These are phyloP conservation scores for Parnassius smintheus DNA, from an alignment of 2,888 invertebrate genomes.

Conservation along the genomic window DNA sequence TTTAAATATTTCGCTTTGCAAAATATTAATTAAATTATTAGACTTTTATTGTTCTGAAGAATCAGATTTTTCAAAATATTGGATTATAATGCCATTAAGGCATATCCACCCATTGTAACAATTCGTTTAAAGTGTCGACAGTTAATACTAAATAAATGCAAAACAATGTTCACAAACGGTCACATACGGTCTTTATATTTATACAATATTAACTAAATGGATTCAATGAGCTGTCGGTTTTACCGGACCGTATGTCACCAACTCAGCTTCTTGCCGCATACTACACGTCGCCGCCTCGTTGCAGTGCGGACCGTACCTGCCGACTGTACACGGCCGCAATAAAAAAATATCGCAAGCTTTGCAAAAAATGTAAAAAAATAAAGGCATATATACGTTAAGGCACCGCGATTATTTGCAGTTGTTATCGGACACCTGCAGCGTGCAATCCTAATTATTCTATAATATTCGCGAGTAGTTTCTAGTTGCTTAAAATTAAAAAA, in stretches of 20 bases:
- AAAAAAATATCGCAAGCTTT: conserved; percentile 27
- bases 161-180: too few relatives aligned
- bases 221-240: not conserved
- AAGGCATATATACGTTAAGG: conserved; percentile 17
- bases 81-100: too few relatives aligned
- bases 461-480: not conserved
- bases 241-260: conserved; percentile 3
- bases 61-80: too few relatives aligned
- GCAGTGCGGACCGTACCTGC: conserved; percentile 20
- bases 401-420: conserved; percentile 15
- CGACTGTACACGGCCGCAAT: conserved; percentile 15
- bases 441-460: not conserved
- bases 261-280: conserved; percentile 11
- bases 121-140: too few relatives aligned
- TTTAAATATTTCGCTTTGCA: too few relatives aligned
- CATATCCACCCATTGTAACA: too few relatives aligned
- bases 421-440: conserved; percentile 12
- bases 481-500: conserved; percentile 1
- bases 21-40: too few relatives aligned
- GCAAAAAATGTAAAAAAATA: conserved; percentile 26
- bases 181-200: too few relatives aligned
- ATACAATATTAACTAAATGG: too few relatives aligned
- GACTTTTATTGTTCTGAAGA: too few relatives aligned
- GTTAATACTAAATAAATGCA: too few relatives aligned
- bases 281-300: conserved; percentile 9